Base-by-base conservation (phyloP, 23 tunicate genomes). In the Ascidia mentula region DNA sequence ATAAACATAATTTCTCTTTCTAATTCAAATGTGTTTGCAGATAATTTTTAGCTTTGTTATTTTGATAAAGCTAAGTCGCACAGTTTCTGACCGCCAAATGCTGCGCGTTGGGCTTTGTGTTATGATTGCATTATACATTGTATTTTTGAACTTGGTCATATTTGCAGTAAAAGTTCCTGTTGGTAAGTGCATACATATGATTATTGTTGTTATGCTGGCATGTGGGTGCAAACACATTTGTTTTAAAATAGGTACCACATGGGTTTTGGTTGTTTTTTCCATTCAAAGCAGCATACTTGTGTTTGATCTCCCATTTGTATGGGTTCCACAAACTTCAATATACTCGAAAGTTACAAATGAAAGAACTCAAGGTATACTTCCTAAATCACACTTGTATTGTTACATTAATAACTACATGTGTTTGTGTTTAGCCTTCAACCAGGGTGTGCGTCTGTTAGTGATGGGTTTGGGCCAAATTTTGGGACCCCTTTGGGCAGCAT, bases 321-420 rank as follows among this genome's bases (percentile, higher is more conserved):
- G 84, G 77, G 83, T 84, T 22, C 91, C 97, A 2, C 90, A 91
- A 45, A 82, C 84, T 31, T 82, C 97, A 0, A 71, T 91, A 40
- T 91, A 53, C 40, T 91, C 97, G 20, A 91, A 91, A 38, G 33
- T 86, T 0, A 91, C 97, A 0, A 91, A 80, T 61, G 77, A 59
- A 53, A 53, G 13, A 53, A 53, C 65, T 20, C 65, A 53, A 28
- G 65, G 65, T 53, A 53, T 53, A 9, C 65, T 53, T 28, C 65
- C 13, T 5, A 5, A 53, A 53, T 53, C n/a, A n/a, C n/a, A 9
- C 65, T 1, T 53, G 24, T 28, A 26, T 5, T 53, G 65, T 26
- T 5, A 9, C 13, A 53, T 53, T 53, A 28, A 9, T 53, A 5
- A n/a, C n/a, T n/a, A n/a, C n/a, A n/a, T n/a, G n/a, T n/a, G n/a